Percentiles rank a stretch among this genome's conserved stretches.
phyloP scores from a whole-genome alignment of 2,113 vertebrate genomes.

The Eublepharis macularius region DNA sequence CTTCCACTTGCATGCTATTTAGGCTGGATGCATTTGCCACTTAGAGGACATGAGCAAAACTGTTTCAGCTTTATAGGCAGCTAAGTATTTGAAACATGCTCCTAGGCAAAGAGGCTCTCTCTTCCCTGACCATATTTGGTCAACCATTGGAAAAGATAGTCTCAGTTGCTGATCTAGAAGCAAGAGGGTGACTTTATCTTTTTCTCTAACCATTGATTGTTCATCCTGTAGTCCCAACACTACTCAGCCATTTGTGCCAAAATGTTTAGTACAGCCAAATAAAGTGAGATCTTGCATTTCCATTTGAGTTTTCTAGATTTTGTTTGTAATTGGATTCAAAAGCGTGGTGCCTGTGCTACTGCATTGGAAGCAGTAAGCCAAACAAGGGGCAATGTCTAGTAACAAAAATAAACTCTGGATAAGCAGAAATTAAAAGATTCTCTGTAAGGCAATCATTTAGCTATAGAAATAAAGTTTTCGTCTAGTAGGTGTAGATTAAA shows the following conservation, averaged over 20 bases:
- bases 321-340: constrained; percentile 50
- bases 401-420: constrained; percentile 50
- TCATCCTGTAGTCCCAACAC: constrained; percentile 76
- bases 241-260: constrained; percentile 83
- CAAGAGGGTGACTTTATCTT: constrained; percentile 84
- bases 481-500: neutral
- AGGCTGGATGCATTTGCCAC: constrained; percentile 70
- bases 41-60: constrained; percentile 77
- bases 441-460: neutral
- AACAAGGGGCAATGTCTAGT: constrained; percentile 47
- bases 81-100: constrained; percentile 92
- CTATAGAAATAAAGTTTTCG: neutral
- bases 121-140: constrained; percentile 99
- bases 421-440: neutral
- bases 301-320: constrained; percentile 78
- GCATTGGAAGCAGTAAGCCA: constrained; percentile 81
- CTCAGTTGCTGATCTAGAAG: constrained; percentile 85
- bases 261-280: constrained; percentile 93
- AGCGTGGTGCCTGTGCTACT: constrained; percentile 79
- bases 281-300: constrained; percentile 88
- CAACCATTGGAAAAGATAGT: constrained; percentile 99
- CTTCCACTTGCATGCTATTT: constrained; percentile 72
- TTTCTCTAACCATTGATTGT: constrained; percentile 91
- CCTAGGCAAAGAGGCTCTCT: constrained; percentile 89
- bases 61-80: constrained; percentile 89